A percentile compares a stretch with the other conserved stretches of the same genome.
phyloP scores from a whole-genome alignment of 2,888 invertebrate genomes.

The Caenorhabditis sulstoni region DNA sequence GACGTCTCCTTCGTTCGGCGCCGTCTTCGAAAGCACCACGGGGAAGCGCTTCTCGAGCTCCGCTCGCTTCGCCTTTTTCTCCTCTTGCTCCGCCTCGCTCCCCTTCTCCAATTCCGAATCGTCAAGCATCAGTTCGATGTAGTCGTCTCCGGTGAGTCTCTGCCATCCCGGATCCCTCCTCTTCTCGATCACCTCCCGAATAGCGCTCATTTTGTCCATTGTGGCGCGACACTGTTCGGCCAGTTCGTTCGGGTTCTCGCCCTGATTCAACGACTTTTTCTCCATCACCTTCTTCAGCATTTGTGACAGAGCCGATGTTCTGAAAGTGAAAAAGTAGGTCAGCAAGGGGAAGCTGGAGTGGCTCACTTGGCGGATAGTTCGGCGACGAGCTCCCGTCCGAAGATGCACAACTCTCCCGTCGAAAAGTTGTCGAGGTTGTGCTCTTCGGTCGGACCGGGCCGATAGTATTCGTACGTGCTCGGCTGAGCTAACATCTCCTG shows the following conservation, averaged over 20 bases:
- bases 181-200: conserved; percentile 62
- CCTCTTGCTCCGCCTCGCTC: not conserved
- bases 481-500: not conserved
- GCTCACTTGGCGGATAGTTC: conserved; percentile 63
- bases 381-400: conserved; percentile 63
- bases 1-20: conserved; percentile 36
- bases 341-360: too few species aligned
- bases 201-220: conserved; percentile 63
- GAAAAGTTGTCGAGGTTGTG: conserved; percentile 53
- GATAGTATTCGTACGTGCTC: not conserved
- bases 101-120: conserved; percentile 40
- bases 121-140: conserved; percentile 51
- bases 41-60: conserved; percentile 23
- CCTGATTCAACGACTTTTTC: conserved; percentile 25
- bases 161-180: conserved; percentile 35
- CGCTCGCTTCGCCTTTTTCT: not conserved
- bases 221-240: conserved; percentile 58
- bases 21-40: not conserved
- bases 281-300: conserved; percentile 63
- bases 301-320: conserved; percentile 50
- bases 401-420: conserved; percentile 57
- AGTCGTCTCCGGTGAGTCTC: conserved; percentile 57
- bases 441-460: conserved; percentile 17
- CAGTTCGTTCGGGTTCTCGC: conserved; percentile 50
- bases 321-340: conserved; percentile 28